These are phyloP conservation scores for Pseudomugil tenellus DNA, from an alignment of 2,797 vertebrate genomes.

Conservation along the genomic window DNA sequence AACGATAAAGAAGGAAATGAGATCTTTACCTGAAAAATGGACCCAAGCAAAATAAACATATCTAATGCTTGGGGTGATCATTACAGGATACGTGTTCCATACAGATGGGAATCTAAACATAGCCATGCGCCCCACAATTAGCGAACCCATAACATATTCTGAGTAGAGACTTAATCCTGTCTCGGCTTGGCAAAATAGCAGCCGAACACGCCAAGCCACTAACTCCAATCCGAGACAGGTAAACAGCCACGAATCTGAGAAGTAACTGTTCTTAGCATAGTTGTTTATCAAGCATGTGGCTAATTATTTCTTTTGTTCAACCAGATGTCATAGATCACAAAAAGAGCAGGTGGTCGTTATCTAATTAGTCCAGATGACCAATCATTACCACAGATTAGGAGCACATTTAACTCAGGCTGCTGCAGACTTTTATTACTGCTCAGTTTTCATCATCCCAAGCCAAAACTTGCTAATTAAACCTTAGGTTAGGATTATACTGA, in stretches of 20 bases:
- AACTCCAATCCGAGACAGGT: slow-evolving; percentile 72
- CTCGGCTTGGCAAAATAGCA: slow-evolving; percentile 57
- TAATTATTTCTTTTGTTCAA: slow-evolving; percentile 83
- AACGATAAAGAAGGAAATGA: not conserved
- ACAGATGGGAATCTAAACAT: slow-evolving; percentile 59
- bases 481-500: not conserved
- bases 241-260: slow-evolving; percentile 60
- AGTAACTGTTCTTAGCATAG: slow-evolving; percentile 54
- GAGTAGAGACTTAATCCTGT: slow-evolving; percentile 71
- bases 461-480: slow-evolving; percentile 34
- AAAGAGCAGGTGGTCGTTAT: slow-evolving; percentile 82
- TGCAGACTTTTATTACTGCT: slow-evolving; percentile 25
- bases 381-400: slow-evolving; percentile 71
- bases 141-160: slow-evolving; percentile 54
- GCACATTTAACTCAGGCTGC: slow-evolving; percentile 54
- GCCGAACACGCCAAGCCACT: slow-evolving; percentile 66
- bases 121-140: slow-evolving; percentile 46
- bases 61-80: not conserved
- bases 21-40: not conserved
- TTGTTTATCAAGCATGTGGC: slow-evolving; percentile 70
- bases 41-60: not conserved
- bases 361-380: slow-evolving; percentile 80
- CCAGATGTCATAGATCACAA: slow-evolving; percentile 81
- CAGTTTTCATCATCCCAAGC: slow-evolving; percentile 26
- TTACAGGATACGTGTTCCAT: slow-evolving; percentile 44